These are phyloP conservation scores for Cantharis rufa DNA, from an alignment of 2,888 invertebrate genomes.

Conservation along the genomic window DNA sequence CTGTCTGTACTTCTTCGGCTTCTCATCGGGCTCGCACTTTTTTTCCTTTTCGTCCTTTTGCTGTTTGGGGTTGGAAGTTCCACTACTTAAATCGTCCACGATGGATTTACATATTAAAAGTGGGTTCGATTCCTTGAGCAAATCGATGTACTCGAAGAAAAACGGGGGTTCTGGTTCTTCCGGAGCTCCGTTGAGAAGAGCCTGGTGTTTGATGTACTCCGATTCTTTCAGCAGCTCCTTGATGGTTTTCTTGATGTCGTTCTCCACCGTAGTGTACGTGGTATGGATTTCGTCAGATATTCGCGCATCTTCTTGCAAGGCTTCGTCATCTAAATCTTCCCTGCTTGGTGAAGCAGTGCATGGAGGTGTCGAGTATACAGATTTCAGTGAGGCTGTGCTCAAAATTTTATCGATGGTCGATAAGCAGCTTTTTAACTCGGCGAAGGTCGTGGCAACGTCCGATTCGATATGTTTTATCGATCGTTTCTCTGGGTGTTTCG, in stretches of 20 bases:
- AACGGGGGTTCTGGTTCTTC: conserved; percentile 20
- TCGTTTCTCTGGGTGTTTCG: background rate
- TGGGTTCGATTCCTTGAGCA: background rate
- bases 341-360: background rate
- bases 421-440: background rate
- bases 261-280: conserved; percentile 13
- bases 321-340: too few relatives aligned
- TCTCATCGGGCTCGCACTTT: background rate
- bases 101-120: background rate
- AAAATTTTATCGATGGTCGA: background rate
- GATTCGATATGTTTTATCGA: background rate
- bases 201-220: conserved; percentile 16
- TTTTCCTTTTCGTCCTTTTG: background rate
- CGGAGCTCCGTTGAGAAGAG: conserved; percentile 4
- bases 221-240: conserved; percentile 16
- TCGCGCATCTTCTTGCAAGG: background rate
- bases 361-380: background rate
- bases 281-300: background rate
- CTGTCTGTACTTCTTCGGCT: background rate
- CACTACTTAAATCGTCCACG: background rate
- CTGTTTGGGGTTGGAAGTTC: background rate
- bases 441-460: background rate
- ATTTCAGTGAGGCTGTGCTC: background rate
- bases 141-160: conserved; percentile 6
- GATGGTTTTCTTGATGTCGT: conserved; percentile 15